Evolutionary conservation across 37 sponge, comb jelly and placozoan species (phyloP).

Genomic region (Dysidea cf. avara): DNA sequence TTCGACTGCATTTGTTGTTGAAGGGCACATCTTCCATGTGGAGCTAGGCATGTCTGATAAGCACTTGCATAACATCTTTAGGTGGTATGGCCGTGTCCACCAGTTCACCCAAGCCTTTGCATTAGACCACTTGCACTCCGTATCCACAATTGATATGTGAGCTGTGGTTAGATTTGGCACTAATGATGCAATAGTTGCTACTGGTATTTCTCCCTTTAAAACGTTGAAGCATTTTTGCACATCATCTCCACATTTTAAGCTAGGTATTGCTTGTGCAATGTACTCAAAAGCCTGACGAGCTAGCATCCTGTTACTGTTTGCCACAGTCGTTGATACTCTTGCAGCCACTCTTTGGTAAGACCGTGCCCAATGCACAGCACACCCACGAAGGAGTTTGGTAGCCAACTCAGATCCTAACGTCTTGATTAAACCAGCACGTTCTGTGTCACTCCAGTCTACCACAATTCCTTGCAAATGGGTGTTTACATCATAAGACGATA

Average conservation of each 20-base stretch:
- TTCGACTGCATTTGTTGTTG: conserved; percentile 32
- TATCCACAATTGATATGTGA: background rate
- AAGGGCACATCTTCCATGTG: background rate
- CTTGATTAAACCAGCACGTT: conserved; percentile 9
- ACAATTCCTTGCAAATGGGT: conserved; percentile 8
- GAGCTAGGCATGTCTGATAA: background rate
- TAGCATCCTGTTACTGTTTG: background rate
- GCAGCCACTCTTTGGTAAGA: conserved; percentile 17
- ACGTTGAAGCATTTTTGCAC: background rate
- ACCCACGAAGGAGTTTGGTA: conserved; percentile 6
- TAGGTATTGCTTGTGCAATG: background rate
- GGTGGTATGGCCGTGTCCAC: conserved; percentile 11
- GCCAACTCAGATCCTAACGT: conserved; percentile 8
- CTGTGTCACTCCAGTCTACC: conserved; percentile 23
- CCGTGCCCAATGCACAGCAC: conserved; percentile 9
- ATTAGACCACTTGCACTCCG: conserved; percentile 1
- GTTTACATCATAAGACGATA: background rate
- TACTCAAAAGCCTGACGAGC: background rate
- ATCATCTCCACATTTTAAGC: background rate
- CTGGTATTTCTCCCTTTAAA: background rate
- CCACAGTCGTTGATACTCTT: background rate
- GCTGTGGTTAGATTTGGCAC: too few species aligned
- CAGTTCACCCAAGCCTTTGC: too few species aligned
- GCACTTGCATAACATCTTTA: background rate
- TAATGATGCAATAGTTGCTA: too few species aligned